Base-by-base conservation (phyloP, 2,113 vertebrate genomes). In the Mionectes macconnelli region DNA sequence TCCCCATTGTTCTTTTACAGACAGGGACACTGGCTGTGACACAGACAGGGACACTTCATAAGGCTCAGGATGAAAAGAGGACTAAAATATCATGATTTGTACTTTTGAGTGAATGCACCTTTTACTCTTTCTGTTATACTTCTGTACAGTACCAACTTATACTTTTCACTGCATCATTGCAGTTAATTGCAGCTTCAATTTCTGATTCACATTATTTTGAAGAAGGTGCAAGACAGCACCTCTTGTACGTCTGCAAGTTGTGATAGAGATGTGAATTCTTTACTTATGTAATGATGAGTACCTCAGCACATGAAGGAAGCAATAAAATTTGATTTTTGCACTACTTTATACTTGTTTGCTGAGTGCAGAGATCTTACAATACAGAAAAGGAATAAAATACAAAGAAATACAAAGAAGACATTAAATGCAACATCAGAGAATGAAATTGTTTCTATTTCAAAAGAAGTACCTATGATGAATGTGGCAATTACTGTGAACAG, bases 401-500 rank as follows among this genome's bases (percentile, higher is more conserved):
- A 82, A 84, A 95, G 81, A 93, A 89, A 68, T 69, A 73, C 91
- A 90, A 96, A 90, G 77, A 93, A 94, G 81, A 91, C 69, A 90
- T 93, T 95, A 92, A 95, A 90, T 82, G 79, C 47, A 93, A 87
- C 90, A 93, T 96, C 69, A 81, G 62, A 95, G 64, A 95, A 93
- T 86, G 74, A 94, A 93, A 93, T 89, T 89, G 84, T 93, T 95
- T 93, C 89, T 94, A 91, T 86, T 96, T 93, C 91, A 96, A 93
- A 97, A 96, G 87, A 94, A 95, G 81, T 82, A 64, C 73, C 86
- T 92, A 47, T 97, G 97, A 97, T 97, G 72, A 97, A 97, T 97
- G 95, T 95, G 95, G 93, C 96, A 97, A 97, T 97, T 97, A 97
- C 64, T 67, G 72, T 81, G 90, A 95, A 96, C 88, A 96, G 97